These are phyloP conservation scores for Oligia strigilis DNA, from an alignment of 2,888 invertebrate species.

Conservation along the genomic window DNA sequence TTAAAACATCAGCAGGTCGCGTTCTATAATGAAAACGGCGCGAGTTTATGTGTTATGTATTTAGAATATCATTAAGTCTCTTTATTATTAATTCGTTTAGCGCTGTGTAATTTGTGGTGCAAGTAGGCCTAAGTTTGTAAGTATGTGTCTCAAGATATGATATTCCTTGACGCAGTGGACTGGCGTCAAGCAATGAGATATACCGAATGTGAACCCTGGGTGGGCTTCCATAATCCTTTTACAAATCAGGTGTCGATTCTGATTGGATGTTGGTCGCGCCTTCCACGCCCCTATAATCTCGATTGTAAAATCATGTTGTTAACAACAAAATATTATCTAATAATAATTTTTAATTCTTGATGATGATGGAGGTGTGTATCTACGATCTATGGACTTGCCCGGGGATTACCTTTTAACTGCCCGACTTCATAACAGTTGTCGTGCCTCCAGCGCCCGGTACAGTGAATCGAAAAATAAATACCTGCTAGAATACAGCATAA, in stretches of 20 bases:
- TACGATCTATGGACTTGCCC: background rate
- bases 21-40: background rate
- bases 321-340: slow-evolving; percentile 4
- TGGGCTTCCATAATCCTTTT: background rate
- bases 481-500: too few species aligned
- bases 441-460: too few species aligned
- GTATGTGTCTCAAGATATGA: background rate
- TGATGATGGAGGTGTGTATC: background rate
- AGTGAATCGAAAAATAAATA: too few species aligned
- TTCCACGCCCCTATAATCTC: background rate
- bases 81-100: background rate
- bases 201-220: background rate
- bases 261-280: background rate
- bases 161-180: background rate
- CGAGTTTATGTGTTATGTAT: background rate
- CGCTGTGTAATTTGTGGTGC: background rate
- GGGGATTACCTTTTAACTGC: background rate
- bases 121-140: background rate
- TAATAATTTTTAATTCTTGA: background rate
- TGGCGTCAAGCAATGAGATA: background rate
- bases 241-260: background rate
- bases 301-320: background rate
- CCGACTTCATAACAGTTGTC: too few species aligned
- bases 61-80: background rate
- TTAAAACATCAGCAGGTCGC: too few species aligned